A percentile compares a stretch with the other conserved stretches of the same genome.
These are phyloP conservation scores for Melanostoma scalare DNA, from an alignment of 2,888 invertebrate genomes.

Conservation along the genomic window DNA sequence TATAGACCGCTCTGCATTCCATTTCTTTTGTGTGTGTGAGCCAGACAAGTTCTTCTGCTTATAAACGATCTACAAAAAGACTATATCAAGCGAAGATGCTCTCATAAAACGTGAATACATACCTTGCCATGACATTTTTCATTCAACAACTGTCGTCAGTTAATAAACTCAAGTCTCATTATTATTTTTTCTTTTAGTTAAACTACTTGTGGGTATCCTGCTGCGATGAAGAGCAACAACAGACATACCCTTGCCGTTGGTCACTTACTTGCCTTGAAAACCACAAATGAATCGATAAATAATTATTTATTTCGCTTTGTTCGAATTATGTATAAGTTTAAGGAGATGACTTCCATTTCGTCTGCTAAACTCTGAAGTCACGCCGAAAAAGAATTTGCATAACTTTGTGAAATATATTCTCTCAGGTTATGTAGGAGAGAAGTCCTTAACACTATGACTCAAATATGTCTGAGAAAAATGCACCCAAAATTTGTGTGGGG, in stretches of 20 bases:
- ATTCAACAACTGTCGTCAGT: slow-evolving; percentile 33
- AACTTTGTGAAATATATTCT: slow-evolving; percentile 30
- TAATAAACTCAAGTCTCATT: slow-evolving; percentile 16
- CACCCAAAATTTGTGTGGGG: slow-evolving; percentile 28
- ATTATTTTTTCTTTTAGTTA: not conserved
- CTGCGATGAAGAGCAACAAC: slow-evolving; percentile 33
- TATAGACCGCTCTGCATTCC: not conserved
- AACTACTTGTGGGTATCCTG: slow-evolving; percentile 50
- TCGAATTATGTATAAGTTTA: slow-evolving; percentile 32
- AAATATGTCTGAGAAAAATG: slow-evolving; percentile 37
- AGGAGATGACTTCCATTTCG: not conserved
- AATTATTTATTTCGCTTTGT: slow-evolving; percentile 64
- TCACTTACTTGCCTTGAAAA: slow-evolving; percentile 52
- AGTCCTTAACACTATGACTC: slow-evolving; percentile 17
- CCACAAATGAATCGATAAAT: slow-evolving; percentile 71
- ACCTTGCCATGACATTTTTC: slow-evolving; percentile 24
- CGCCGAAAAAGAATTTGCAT: slow-evolving; percentile 63
- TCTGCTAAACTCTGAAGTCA: slow-evolving; percentile 33
- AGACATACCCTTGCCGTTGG: not conserved
- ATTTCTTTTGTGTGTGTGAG: not conserved
- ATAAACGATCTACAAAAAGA: slow-evolving; percentile 5
- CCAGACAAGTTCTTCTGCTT: not conserved
- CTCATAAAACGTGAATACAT: slow-evolving; percentile 27
- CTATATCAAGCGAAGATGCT: slow-evolving; percentile 23
- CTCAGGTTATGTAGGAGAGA: too few relatives aligned